Evolutionary conservation across 2,797 vertebrate species (phyloP), one percentile per base, ranked within the genome.

Genomic region (Psittacula derbiana): DNA sequence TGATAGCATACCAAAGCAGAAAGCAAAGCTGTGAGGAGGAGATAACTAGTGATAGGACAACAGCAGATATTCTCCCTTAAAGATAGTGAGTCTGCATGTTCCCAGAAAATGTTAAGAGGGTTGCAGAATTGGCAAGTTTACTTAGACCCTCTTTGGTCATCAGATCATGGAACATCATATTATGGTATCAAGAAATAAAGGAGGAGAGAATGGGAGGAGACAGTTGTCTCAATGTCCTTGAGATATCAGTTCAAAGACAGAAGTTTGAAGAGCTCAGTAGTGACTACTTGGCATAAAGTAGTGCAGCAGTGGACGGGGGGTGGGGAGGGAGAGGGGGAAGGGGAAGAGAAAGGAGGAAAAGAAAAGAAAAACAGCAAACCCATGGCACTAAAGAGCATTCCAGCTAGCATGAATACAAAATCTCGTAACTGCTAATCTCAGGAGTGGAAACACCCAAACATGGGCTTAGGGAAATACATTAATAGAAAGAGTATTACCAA

Each of bases 21-120:
- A 88, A 60, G 57, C 44, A 31, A 58, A 75, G 18, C 55, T 74
- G 7, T 57, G 47, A 88, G 60, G 38, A 94, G 69, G 18, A 92
- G 75, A 52, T 92, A 87, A 86, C 80, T 79, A 69, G 53, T 66
- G 83, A 87, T 36, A 81, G 83, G 73, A 96, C 30, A 69, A 61
- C 6, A 95, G 80, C 95, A 97, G 85, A 94, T 92, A 72, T 81
- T 97, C 78, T 95, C 86, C 92, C 92, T 79, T 47, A 88, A 94
- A 91, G 80, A 81, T 1, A 82, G 53, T 0, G 31, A 75, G 84
- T 70, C 93, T 70, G 36, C 33, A 52, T 6, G 67, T 79, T 91
- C 87, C 80, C 44, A 90, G 57, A 46, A 52, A 85, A 53, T 33
- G 50, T 24, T 55, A 74, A 60, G 38, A 79, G 30, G 6, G 25